These are phyloP conservation scores for Orchesella flavescens DNA, from an alignment of 2,888 invertebrate species.

Conservation along the genomic window DNA sequence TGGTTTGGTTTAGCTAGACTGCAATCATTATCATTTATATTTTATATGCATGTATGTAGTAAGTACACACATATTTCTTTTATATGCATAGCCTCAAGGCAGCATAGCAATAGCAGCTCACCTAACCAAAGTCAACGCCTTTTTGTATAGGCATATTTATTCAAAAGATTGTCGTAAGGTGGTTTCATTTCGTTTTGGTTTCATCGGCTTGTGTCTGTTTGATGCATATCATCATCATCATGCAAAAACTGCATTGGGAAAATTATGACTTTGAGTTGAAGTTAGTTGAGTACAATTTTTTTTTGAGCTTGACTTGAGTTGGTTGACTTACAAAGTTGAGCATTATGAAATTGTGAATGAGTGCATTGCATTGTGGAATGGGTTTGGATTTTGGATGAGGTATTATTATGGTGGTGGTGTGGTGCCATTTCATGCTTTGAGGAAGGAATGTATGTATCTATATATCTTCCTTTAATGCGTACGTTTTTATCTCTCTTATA, in stretches of 20 bases:
- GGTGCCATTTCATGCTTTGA: too few species aligned
- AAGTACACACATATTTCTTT: too few species aligned
- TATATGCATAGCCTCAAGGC: slow-evolving; percentile 16
- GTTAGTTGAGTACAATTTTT: slow-evolving; percentile 18
- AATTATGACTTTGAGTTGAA: slow-evolving; percentile 28
- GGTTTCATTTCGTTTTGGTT: neutral
- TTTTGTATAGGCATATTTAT: neutral
- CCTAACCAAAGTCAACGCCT: slow-evolving; percentile 50
- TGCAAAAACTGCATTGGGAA: slow-evolving; percentile 35
- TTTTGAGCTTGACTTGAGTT: neutral
- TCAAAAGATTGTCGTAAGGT: slow-evolving; percentile 30
- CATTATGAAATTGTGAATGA: slow-evolving; percentile 46
- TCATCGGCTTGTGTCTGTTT: neutral
- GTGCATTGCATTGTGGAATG: neutral
- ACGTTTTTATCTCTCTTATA: too few species aligned
- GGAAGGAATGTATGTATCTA: too few species aligned
- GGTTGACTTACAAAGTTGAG: slow-evolving; percentile 12
- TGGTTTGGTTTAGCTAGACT: too few species aligned
- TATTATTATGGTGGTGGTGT: slow-evolving; percentile 20
- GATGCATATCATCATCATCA: neutral
- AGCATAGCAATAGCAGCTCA: slow-evolving; percentile 1
- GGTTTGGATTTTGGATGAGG: too few species aligned
- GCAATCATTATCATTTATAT: neutral
- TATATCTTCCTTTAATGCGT: too few species aligned
- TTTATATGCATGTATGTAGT: too few species aligned